Evolutionary conservation across 2,888 invertebrate genomes (phyloP), one percentile per base, ranked within the genome.

Genomic region (Teleiodes luculella): DNA sequence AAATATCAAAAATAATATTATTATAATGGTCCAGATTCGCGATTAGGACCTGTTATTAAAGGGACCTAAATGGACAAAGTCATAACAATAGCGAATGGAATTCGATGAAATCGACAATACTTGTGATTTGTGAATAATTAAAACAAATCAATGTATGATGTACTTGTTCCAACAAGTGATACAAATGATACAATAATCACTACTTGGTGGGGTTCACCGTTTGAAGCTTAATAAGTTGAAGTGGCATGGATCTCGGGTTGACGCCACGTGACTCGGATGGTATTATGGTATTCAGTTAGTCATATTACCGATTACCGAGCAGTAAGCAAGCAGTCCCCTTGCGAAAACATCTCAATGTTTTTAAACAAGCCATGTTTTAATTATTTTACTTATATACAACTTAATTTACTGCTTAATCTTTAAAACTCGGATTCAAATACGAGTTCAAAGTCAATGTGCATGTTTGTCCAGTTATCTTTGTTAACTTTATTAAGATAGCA

Each of bases 271-370:
- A 49, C 37, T 13, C 18, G 20, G 37, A 24, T 49, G 49, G 49
- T 49, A 49, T 49, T 49, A 24, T 49, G 49, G 49, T 49, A 49
- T 49, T 49, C 49, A 37, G 28, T 49, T 49, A 49, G 49, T 49
- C 30, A 49, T 49, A 18, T 37, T 48, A 48, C 20, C 24, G 6
- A 6, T 3, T 6, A 24, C 3, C n/a, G 6, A 20, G 20, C 48
- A 24, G 24, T 3, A 3, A 24, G 24, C n/a, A n/a, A 20, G 20
- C 48, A 36, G 20, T 31, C 48, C 20, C 20, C 35, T 48, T 48
- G 48, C 31, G 48, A 48, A 48, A 48, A 33, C 48, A 24, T 20
- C 20, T 18, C 7, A 35, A 48, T 48, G 35, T 48, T 48, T 35
- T 48, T 16, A 48, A 48, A 48, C 48, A 48, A 11, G 11, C 16